Base-by-base conservation (phyloP, 2,888 invertebrate genomes). In the Cantharis lateralis region DNA sequence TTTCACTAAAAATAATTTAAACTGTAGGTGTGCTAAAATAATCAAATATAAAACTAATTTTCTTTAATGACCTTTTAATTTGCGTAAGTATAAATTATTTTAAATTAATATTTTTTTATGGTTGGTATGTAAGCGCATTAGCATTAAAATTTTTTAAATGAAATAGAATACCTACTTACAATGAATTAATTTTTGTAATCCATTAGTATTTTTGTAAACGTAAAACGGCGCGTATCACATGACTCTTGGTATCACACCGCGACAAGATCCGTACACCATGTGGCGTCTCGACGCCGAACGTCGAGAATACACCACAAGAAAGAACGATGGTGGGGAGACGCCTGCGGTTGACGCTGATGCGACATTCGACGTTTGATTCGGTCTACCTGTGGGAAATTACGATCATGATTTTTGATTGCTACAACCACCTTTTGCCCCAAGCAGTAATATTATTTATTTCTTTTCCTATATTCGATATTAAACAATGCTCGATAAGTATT, bases 281-380 rank as follows among this genome's bases (percentile, higher is more conserved):
- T 87, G 87, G 81, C 85, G 84, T 84, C 85, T 81, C 82, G 84
- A 81, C 84, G 85, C 80, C 80, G 81, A 81, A 82, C 82, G 74
- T 80, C 70, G 80, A 79, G 79, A 78, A 78, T 81, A 80, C 78
- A 81, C 82, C 81, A 78, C 81, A 80, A 80, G 79, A 79, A 81
- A 81, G 81, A 79, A 79, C 79, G 81, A 78, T 78, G 81, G 81
- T 80, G 82, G 79, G 78, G 78, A 80, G 80, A 83, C 84, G 84
- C 84, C 84, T 85, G 84, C 83, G 85, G 85, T 85, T 84, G 84
- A 83, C 84, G 84, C 84, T 83, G 84, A 84, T 84, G 83, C 82
- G 80, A 81, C 80, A 80, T 83, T 82, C 84, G 84, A 84, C 83
- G 83, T 84, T 84, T 84, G 83, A 84, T 83, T 82, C 84, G 79